Evolutionary conservation across 2,888 invertebrate genomes (phyloP), one percentile per base, ranked within the genome.

Genomic region (Melikaiella ostensackeni): DNA sequence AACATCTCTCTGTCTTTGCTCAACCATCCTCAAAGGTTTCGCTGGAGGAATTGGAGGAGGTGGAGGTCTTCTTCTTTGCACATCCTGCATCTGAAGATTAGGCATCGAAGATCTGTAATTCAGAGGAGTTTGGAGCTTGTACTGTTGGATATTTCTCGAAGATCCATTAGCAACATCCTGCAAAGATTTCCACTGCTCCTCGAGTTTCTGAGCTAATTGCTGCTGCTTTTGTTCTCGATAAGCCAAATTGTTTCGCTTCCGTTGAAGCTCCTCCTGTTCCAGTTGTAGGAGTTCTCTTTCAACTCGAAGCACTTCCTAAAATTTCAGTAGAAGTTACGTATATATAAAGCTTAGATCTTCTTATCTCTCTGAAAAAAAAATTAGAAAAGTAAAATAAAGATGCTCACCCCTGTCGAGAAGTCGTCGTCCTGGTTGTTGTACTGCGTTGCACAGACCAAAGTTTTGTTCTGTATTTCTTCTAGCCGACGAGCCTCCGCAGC

Each of bases 271-370:
- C 88, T 96, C 96, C 89, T 95, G 95, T 88, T 97, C 96, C 64
- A 95, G 90, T 89, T 96, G 96, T 6, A 96, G 90, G 2, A 96
- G 92, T 91, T 96, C 96, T 63, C 96, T 94, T 92, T 96, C 96
- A 81, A 96, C 96, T 82, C 96, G 95, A 46, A 96, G 92, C 30
- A 96, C 95, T 90, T 96, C 95, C 94, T 94, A 84, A 57, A 77
- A 62, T 57, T 24, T 24, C 46, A 1, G n/a, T 59, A 11, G 50
- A 30, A 70, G 66, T 75, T 9, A 70, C 73, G 77, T 66, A 27
- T 3, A 21, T 21, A 55, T 42, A 38, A 38, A 50, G 21, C 3
- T 6, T 13, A 63, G 42, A 42, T 63, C 66, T 38, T 27, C 21
- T 16, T 46, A 77, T 75, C 74, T 57, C 75, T 66, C 42, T 35